A percentile compares a stretch with the other conserved stretches of the same genome.
phyloP scores from a whole-genome alignment of 1,140 invertebrate species.

The Anastatus disparis region DNA sequence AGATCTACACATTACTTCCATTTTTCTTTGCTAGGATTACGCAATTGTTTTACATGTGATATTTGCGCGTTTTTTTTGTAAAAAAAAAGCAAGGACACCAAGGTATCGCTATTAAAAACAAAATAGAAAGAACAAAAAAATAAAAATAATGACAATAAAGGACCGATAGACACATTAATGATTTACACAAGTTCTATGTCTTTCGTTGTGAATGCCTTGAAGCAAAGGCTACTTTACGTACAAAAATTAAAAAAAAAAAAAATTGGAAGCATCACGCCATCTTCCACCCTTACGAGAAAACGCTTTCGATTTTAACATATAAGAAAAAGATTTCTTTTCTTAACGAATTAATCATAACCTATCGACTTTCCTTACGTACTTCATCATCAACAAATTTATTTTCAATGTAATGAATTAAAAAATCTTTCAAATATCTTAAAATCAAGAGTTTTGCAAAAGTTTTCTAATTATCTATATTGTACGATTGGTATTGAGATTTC shows the following conservation, averaged over 20 bases:
- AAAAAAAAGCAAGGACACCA: constrained; percentile 20
- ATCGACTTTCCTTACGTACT: too few species aligned
- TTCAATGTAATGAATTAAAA: neutral
- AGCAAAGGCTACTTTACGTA: neutral
- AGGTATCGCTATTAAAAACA: constrained; percentile 22
- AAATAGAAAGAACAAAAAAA: constrained; percentile 8
- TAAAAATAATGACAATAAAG: constrained; percentile 3
- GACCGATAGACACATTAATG: constrained; percentile 9
- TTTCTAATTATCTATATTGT: constrained; percentile 19
- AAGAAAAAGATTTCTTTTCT: too few species aligned
- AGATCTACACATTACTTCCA: constrained; percentile 33
- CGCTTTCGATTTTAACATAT: neutral
- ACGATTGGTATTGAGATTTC: constrained; percentile 34
- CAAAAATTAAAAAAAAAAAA: neutral
- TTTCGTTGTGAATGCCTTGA: neutral
- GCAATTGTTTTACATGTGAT: constrained; percentile 12
- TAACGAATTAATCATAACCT: too few species aligned
- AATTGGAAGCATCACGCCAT: constrained; percentile 21
- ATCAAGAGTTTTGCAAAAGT: neutral
- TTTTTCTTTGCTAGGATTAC: constrained; percentile 23
- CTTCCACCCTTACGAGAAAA: neutral
- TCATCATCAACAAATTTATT: neutral
- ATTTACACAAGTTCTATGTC: constrained; percentile 6
- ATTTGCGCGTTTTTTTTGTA: constrained; percentile 9
- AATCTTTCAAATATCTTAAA: constrained; percentile 5